Conservation (phyloP, 1,140 invertebrate species). For the Drosophila watanabei region DNA sequence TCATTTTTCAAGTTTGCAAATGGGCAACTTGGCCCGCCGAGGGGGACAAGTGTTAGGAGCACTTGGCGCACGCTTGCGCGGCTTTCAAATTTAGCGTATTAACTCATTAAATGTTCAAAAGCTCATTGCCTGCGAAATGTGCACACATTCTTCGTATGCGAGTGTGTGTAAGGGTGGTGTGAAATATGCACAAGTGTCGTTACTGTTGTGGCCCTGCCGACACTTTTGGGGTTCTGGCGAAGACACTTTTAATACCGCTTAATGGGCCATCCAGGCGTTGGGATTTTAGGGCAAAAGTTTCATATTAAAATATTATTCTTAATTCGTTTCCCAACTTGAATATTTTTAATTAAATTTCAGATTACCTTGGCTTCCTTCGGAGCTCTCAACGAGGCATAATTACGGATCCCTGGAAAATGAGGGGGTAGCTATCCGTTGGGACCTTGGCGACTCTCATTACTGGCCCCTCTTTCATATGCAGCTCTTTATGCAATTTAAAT, state of each 20-base stretch:
- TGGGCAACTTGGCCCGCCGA: slow-evolving; percentile 24
- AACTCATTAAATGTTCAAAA: slow-evolving; percentile 82
- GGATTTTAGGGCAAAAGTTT: slow-evolving; percentile 4
- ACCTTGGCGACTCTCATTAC: slow-evolving; percentile 15
- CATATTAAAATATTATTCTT: slow-evolving; percentile 8
- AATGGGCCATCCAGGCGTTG: slow-evolving; percentile 25
- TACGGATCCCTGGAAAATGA: neutral
- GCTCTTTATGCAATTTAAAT: slow-evolving; percentile 78
- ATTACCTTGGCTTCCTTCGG: neutral
- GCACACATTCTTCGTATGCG: slow-evolving; percentile 60
- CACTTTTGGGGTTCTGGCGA: slow-evolving; percentile 21
- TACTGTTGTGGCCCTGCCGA: neutral
- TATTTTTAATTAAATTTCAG: slow-evolving; percentile 36
- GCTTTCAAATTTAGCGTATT: slow-evolving; percentile 79
- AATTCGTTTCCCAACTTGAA: neutral
- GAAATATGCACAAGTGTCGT: slow-evolving; percentile 69
- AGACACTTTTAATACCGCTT: slow-evolving; percentile 54
- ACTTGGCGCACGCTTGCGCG: slow-evolving; percentile 77
- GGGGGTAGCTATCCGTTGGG: slow-evolving; percentile 5
- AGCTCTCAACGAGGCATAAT: neutral
- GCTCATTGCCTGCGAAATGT: slow-evolving; percentile 81
- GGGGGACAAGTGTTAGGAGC: slow-evolving; percentile 43
- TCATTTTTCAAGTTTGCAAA: slow-evolving; percentile 61
- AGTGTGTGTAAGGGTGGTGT: slow-evolving; percentile 49
- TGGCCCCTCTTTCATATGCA: slow-evolving; percentile 27